phyloP scores from a whole-genome alignment of 2,797 vertebrate species.

The Uromys caudimaculatus region DNA sequence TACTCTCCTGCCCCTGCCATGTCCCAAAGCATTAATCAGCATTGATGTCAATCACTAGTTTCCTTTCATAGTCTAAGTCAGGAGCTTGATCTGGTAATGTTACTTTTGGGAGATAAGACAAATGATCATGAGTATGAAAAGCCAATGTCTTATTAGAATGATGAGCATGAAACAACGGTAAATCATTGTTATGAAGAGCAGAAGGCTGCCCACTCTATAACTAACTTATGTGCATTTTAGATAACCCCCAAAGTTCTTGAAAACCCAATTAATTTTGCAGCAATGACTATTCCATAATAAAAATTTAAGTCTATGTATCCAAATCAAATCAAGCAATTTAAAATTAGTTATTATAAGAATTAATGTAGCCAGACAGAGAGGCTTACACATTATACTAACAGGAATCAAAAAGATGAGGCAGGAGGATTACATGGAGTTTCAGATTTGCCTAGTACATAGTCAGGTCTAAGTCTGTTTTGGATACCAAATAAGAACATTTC shows the following conservation, averaged over 20 bases:
- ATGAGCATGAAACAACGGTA: slow-evolving; percentile 16
- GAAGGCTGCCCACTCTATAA: not conserved
- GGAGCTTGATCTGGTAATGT: slow-evolving; percentile 54
- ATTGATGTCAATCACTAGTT: slow-evolving; percentile 34
- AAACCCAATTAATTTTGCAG: not conserved
- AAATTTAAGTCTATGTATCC: not conserved
- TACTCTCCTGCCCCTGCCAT: not conserved
- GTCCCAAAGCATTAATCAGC: slow-evolving; percentile 79
- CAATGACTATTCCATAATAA: not conserved
- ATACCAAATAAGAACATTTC: not conserved
- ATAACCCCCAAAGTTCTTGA: not conserved
- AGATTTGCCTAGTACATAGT: not conserved
- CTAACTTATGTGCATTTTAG: not conserved
- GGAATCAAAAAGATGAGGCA: not conserved
- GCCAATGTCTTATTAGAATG: slow-evolving; percentile 38
- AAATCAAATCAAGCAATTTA: not conserved
- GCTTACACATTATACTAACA: not conserved
- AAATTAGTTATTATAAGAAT: not conserved
- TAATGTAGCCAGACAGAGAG: not conserved
- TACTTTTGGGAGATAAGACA: slow-evolving; percentile 67
- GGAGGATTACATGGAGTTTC: not conserved
- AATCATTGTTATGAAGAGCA: not conserved
- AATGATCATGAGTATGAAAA: slow-evolving; percentile 72
- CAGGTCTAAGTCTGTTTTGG: not conserved
- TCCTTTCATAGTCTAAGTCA: slow-evolving; percentile 50